These are phyloP conservation scores for Hippopotamyrus pictus DNA, from an alignment of 2,797 vertebrate species.

Conservation along the genomic window DNA sequence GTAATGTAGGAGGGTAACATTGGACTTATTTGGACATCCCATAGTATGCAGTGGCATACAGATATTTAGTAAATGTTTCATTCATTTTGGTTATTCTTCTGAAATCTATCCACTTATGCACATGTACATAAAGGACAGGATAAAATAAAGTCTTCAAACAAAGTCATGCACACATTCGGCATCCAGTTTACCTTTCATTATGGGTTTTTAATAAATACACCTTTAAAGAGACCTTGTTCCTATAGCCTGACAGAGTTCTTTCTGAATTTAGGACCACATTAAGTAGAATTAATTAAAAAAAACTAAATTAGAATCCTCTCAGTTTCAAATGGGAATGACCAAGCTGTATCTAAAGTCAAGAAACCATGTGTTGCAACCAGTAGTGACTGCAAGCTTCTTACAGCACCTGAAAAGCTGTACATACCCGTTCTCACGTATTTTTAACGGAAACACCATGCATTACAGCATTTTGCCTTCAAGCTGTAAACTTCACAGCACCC, in stretches of 20 bases:
- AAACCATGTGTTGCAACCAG: not conserved
- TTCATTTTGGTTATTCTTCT: not conserved
- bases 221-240: not conserved
- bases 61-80: not conserved
- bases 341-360: not conserved
- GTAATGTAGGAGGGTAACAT: not conserved
- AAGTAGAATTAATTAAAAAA: not conserved
- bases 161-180: not conserved
- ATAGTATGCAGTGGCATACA: not conserved
- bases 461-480: not conserved
- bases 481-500: not conserved
- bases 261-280: not conserved
- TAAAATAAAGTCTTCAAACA: not conserved
- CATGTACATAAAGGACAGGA: not conserved
- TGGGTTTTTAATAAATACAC: not conserved
- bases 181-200: not conserved
- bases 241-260: not conserved
- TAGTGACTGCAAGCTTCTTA: not conserved
- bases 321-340: not conserved
- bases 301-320: not conserved
- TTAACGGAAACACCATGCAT: not conserved
- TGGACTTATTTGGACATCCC: not conserved
- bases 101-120: not conserved
- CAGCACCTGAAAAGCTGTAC: not conserved
- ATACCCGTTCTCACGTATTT: not conserved